Evolutionary conservation across 2,113 vertebrate species (phyloP).

Genomic region (Microtus pennsylvanicus): DNA sequence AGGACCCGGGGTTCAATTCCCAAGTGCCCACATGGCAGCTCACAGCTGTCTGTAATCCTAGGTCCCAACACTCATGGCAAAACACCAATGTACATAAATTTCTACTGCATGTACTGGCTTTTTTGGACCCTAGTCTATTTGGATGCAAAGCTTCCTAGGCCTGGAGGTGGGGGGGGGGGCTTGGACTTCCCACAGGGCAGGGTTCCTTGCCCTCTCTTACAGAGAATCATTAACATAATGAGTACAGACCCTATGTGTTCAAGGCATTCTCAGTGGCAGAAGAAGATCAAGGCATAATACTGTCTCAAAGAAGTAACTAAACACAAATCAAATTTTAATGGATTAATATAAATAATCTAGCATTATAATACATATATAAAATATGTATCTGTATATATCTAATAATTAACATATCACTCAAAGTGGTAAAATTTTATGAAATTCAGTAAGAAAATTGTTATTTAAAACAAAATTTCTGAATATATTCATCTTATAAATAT

Average conservation of each 20-base stretch:
- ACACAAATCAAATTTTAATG: conserved; percentile 41
- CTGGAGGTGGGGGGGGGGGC: no score
- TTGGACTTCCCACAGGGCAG: no score
- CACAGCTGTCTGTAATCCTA: no score
- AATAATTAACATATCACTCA: conserved; percentile 49
- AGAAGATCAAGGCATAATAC: not conserved
- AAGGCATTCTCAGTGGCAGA: not conserved
- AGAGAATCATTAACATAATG: not conserved
- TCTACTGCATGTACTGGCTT: no score
- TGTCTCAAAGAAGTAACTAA: not conserved
- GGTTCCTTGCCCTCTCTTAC: no score
- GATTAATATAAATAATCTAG: not conserved
- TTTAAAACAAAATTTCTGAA: conserved; percentile 61
- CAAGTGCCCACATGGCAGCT: no score
- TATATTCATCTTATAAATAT: conserved; percentile 37
- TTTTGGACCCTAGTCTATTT: no score
- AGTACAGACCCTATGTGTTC: not conserved
- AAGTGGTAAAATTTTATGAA: conserved; percentile 31
- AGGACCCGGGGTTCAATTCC: no score
- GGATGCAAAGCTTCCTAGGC: no score
- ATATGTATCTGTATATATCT: not conserved
- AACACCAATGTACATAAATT: no score
- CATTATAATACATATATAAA: not conserved
- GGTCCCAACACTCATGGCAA: no score
- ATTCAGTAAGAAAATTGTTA: conserved; percentile 39